These are phyloP conservation scores for Cepaea hortensis DNA, from an alignment of 2,888 invertebrate genomes.

Conservation along the genomic window DNA sequence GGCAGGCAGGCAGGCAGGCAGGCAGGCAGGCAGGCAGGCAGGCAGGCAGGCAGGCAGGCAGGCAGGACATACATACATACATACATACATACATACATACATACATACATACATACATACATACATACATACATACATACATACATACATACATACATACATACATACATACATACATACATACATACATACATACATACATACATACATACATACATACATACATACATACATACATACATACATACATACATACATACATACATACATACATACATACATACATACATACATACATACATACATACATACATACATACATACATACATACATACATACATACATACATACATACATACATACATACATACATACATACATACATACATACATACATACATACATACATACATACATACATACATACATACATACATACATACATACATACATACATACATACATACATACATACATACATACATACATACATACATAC, in stretches of 20 bases:
- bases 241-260: constrained; percentile 4
- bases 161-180: constrained; percentile 6
- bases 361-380: constrained; percentile 17
- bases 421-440: constrained; percentile 12
- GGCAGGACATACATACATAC: neutral
- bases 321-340: constrained; percentile 15
- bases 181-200: constrained; percentile 17
- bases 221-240: neutral
- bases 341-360: constrained; percentile 12
- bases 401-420: constrained; percentile 12
- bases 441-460: constrained; percentile 15
- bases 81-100: constrained; percentile 12
- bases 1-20: neutral
- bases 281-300: constrained; percentile 2
- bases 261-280: constrained; percentile 10
- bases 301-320: constrained; percentile 9
- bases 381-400: constrained; percentile 15
- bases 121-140: constrained; percentile 3
- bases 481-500: constrained; percentile 10
- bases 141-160: constrained; percentile 9
- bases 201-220: constrained; percentile 7
- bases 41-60: neutral
- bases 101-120: constrained; percentile 15
- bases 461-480: constrained; percentile 17
- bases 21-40: neutral